Conservation (phyloP, 2,888 invertebrate species). For the Thereva unica region DNA sequence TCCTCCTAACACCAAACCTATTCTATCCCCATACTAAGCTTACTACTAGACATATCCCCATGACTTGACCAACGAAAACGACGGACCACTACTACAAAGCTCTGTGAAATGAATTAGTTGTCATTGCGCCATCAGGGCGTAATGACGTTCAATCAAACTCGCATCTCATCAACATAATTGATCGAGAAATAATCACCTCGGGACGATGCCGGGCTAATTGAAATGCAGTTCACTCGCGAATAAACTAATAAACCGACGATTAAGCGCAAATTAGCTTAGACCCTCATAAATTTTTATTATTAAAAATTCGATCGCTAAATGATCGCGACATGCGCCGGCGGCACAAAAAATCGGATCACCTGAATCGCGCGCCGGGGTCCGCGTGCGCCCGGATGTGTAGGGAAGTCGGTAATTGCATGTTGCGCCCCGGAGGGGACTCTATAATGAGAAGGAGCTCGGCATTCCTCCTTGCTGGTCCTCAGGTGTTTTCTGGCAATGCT, state of each 20-base stretch:
- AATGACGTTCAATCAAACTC: too few relatives aligned
- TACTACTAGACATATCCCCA: too few relatives aligned
- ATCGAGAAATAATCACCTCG: conserved; percentile 27
- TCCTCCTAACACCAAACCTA: too few relatives aligned
- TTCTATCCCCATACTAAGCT: too few relatives aligned
- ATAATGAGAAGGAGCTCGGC: conserved; percentile 10
- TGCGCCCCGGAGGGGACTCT: conserved; percentile 2
- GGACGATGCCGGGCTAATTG: conserved; percentile 25
- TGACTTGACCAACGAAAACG: too few relatives aligned
- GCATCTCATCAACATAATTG: conserved; percentile 2
- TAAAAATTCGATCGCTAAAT: conserved; percentile 20
- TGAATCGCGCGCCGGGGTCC: not conserved
- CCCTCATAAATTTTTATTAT: conserved; percentile 35
- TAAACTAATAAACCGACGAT: conserved; percentile 34
- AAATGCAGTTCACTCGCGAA: conserved; percentile 25
- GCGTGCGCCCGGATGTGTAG: conserved; percentile 3
- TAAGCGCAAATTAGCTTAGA: conserved; percentile 29
- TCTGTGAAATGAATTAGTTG: too few relatives aligned
- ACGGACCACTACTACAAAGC: too few relatives aligned
- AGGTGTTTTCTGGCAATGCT: not conserved
- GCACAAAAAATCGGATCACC: not conserved
- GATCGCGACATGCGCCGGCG: not conserved
- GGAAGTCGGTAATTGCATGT: conserved; percentile 23
- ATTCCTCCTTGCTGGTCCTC: conserved; percentile 9
- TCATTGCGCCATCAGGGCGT: too few relatives aligned